phyloP scores from a whole-genome alignment of 35 echinoderm and acorn worm species.

The Heliocidaris erythrogramma region DNA sequence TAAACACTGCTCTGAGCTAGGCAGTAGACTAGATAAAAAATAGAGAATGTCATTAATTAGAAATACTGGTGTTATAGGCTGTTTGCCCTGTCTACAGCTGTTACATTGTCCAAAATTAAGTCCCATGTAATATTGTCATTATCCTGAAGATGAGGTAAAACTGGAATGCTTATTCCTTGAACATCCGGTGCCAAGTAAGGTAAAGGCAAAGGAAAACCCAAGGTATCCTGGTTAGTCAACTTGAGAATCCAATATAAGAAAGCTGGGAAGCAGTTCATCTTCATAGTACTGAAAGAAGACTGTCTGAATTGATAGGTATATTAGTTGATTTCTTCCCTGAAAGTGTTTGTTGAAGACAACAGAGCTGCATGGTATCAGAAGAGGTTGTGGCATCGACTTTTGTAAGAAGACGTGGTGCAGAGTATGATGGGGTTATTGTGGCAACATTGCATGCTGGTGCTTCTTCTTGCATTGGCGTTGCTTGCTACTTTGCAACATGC shows the following conservation, averaged over 20 bases:
- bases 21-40: not conserved
- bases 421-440: not conserved
- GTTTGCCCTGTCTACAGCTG: conserved; percentile 36
- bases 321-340: not conserved
- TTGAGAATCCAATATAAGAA: not conserved
- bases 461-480: not conserved
- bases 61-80: not conserved
- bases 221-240: not conserved
- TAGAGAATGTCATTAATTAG: not conserved
- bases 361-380: not conserved
- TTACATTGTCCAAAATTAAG: not conserved
- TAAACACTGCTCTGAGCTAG: not conserved
- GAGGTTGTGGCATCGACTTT: not conserved
- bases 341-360: not conserved
- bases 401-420: not conserved
- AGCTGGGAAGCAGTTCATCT: not conserved
- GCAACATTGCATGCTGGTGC: not conserved
- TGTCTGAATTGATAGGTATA: not conserved
- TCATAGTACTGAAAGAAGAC: not conserved
- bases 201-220: not conserved
- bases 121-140: not conserved
- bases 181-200: not conserved
- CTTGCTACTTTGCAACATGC: not conserved
- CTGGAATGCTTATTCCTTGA: not conserved
- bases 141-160: not conserved